Evolutionary conservation across 2,113 vertebrate genomes (phyloP).

Genomic region (Pontoporia blainvillei): DNA sequence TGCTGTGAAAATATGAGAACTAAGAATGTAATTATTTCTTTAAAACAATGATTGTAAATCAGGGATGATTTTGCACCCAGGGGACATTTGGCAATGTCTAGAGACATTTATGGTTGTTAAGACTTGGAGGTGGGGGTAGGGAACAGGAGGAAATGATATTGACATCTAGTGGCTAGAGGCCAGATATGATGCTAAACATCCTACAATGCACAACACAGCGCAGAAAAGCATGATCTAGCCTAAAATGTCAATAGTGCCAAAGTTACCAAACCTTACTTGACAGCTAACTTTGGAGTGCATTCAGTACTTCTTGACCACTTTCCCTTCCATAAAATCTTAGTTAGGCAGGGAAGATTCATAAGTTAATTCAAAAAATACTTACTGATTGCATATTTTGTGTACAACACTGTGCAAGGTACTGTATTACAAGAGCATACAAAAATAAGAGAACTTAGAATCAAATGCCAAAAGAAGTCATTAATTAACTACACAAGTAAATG

Average conservation of each 20-base stretch:
- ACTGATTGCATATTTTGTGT: background rate
- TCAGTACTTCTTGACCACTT: background rate
- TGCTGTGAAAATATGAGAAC: background rate
- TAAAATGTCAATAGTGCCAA: background rate
- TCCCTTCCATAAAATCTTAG: background rate
- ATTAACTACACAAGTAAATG: background rate
- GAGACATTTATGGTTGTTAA: background rate
- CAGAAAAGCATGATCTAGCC: background rate
- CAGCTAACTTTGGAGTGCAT: background rate
- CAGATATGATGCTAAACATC: background rate
- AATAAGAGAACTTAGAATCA: background rate
- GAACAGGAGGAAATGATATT: background rate
- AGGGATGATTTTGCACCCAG: background rate
- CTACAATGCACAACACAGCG: too few species aligned
- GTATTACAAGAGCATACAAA: background rate
- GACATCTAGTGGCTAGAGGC: background rate
- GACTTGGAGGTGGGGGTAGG: fast-evolving
- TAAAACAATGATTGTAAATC: background rate
- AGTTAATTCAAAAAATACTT: background rate
- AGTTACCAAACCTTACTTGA: background rate
- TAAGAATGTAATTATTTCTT: background rate
- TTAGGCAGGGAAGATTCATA: background rate
- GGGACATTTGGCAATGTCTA: background rate
- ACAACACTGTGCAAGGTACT: background rate
- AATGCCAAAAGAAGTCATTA: background rate